These are phyloP conservation scores for Stenodema calcarata DNA, from an alignment of 2,888 invertebrate species.

Conservation along the genomic window DNA sequence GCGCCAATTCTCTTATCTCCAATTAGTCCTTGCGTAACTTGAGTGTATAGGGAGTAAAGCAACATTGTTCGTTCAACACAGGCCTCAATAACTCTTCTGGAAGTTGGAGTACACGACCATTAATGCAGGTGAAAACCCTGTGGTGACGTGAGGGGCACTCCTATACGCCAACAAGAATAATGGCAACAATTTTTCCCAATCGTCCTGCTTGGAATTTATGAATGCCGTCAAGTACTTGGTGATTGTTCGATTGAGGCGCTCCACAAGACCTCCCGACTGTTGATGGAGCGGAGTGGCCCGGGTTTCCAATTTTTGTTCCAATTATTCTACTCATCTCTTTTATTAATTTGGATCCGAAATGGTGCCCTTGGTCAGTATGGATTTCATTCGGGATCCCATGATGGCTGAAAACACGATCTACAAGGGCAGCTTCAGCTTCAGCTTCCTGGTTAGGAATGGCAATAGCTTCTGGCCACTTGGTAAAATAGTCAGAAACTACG, in stretches of 20 bases:
- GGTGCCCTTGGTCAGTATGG: not conserved
- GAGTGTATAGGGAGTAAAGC: not conserved
- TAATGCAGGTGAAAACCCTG: not conserved
- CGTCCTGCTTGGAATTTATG: not conserved
- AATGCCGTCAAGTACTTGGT: not conserved
- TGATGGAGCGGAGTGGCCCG: not conserved
- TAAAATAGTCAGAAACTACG: not conserved
- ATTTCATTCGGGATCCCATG: not conserved
- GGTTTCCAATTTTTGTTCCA: not conserved
- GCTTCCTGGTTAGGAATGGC: conserved; percentile 9
- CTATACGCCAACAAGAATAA: not conserved
- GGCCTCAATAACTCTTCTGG: not conserved
- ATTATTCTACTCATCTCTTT: not conserved
- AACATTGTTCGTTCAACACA: not conserved
- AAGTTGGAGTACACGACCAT: not conserved
- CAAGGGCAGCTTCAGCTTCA: not conserved
- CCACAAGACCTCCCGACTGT: not conserved
- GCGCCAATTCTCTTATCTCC: not conserved
- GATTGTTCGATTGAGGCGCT: not conserved
- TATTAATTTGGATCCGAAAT: not conserved
- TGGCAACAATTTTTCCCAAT: not conserved
- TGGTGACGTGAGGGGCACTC: not conserved
- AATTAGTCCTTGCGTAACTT: not conserved
- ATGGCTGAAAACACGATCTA: not conserved
- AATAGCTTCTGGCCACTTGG: conserved; percentile 5